phyloP scores from a whole-genome alignment of 2,888 invertebrate species.

The Drosophila subsilvestris region DNA sequence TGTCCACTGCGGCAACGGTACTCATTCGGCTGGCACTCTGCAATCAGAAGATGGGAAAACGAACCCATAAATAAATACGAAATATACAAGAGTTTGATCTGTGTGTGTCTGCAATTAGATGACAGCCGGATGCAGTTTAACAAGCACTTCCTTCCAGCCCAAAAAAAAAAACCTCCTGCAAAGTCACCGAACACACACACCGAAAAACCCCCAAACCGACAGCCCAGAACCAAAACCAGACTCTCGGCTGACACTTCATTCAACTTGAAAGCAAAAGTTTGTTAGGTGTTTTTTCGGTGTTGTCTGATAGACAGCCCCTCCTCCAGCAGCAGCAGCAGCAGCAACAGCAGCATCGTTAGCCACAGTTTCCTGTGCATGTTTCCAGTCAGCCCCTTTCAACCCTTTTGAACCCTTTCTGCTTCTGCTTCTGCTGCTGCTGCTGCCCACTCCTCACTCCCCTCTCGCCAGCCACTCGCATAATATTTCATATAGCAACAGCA shows the following conservation, averaged over 20 bases:
- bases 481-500: constrained; percentile 37
- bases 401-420: constrained; percentile 66
- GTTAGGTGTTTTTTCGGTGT: constrained; percentile 50
- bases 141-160: constrained; percentile 62
- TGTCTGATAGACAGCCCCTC: constrained; percentile 30
- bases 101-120: constrained; percentile 61
- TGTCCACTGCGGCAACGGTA: constrained; percentile 87
- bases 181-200: too few species aligned
- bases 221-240: neutral
- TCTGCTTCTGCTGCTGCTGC: neutral
- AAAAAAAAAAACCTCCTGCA: neutral
- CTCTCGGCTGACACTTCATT: constrained; percentile 19
- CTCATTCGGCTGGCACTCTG: constrained; percentile 86
- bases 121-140: constrained; percentile 76
- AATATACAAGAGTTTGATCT: neutral
- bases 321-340: neutral
- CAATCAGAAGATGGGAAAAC: constrained; percentile 49
- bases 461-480: neutral
- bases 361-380: constrained; percentile 75
- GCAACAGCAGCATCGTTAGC: constrained; percentile 62
- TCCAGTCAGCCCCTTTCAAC: constrained; percentile 2
- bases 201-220: neutral
- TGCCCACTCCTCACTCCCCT: constrained; percentile 3
- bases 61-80: neutral
- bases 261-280: constrained; percentile 77